Base-by-base conservation (phyloP, 2,113 vertebrate genomes). In the Cochlearius cochlearius region DNA sequence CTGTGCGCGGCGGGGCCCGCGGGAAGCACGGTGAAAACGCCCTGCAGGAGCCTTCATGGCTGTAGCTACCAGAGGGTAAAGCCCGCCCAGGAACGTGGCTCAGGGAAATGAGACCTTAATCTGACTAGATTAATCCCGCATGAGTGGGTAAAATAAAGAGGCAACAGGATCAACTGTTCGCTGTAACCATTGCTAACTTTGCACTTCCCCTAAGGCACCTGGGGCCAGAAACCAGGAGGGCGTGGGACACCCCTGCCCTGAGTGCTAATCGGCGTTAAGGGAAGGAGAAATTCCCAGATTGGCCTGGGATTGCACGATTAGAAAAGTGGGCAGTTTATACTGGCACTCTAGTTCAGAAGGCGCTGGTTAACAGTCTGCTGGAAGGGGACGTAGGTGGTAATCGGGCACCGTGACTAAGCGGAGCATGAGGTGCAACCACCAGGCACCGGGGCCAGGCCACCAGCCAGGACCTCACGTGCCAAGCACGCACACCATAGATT, bases 21-120 rank as follows among this genome's bases (percentile, higher is more conserved):
- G 9, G 38, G 27, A 30, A 12, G 10, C 1, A 0, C 1, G 11
- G 25, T 55, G 4, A 29, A 39, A 75, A n/a, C 1, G 0, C 23
- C 27, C 71, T 26, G 56, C 39, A 5, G 32, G 9, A 45, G 58
- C 2, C 36, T 17, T 15, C 36, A 2, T 3, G 55, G 21, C 21
- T 15, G 9, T 22, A 1, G 7, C 1, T 55, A 26, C 15, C 19
- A 1, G 19, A 53, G 39, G 12, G 45, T 34, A 15, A 87, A 81
- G 43, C 26, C 29, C 58, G 25, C 66, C 34, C 43, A 12, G 26
- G 72, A 60, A 3, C 26, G 4, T 0, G 12, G 36, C 23, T 43
- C 11, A 4, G 26, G 7, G 56, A 52, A 87, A 64, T 2, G 18
- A 15, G 34, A 68, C 27, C 12, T 12, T 38, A n/a, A 25, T 38